These are phyloP conservation scores for Coreoperca whiteheadi DNA, from an alignment of 2,113 vertebrate species.

Conservation along the genomic window DNA sequence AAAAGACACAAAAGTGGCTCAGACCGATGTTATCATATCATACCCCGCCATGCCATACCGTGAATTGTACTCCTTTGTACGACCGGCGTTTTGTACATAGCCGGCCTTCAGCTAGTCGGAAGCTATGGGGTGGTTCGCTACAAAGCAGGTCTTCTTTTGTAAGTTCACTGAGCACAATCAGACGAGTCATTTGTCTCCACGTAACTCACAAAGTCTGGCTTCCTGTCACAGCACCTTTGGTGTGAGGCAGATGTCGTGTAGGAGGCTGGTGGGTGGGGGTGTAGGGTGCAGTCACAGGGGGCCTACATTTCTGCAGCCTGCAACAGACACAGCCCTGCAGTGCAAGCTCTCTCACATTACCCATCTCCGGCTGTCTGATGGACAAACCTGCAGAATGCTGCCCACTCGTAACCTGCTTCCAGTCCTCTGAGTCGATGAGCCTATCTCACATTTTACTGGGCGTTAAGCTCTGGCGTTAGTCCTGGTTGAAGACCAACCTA, in stretches of 20 bases:
- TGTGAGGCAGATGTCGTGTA: slow-evolving; percentile 1
- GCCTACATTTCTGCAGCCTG: slow-evolving; percentile 16
- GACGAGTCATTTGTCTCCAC: neutral
- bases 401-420: neutral
- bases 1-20: slow-evolving; percentile 10
- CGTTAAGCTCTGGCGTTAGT: neutral
- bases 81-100: too few relatives aligned
- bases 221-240: neutral
- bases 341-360: neutral
- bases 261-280: neutral
- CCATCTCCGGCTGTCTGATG: neutral
- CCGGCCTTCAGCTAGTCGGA: neutral
- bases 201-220: neutral
- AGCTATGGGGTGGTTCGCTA: neutral
- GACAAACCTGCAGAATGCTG: neutral
- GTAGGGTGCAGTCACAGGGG: neutral
- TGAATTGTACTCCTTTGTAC: neutral
- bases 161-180: neutral
- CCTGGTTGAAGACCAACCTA: neutral
- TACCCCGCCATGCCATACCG: neutral
- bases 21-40: neutral
- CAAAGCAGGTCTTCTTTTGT: neutral
- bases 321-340: neutral
- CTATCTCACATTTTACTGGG: neutral
- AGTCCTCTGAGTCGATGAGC: neutral